Conservation (phyloP, 2,797 vertebrate genomes). For the Sparidentex hasta region DNA sequence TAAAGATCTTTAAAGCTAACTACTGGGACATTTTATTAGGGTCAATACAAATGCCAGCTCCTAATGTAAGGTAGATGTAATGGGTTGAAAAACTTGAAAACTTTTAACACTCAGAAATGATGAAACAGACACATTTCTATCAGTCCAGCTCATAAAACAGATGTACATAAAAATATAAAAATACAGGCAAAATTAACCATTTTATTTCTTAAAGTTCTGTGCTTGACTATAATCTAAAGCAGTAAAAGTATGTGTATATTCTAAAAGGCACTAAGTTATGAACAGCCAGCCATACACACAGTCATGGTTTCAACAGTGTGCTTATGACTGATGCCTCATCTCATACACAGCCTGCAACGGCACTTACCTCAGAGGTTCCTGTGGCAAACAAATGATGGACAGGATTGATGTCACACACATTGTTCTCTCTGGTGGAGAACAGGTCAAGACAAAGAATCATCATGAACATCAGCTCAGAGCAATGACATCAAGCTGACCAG, state of each 20-base stretch:
- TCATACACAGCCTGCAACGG: conserved; percentile 8
- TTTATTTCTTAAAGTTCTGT: neutral
- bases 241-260: neutral
- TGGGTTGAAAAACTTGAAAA: conserved; percentile 19
- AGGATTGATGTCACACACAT: conserved; percentile 95
- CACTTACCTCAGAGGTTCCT: conserved; percentile 92
- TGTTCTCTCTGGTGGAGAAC: conserved; percentile 88
- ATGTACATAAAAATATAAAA: neutral
- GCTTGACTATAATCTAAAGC: neutral
- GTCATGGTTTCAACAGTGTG: neutral
- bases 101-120: conserved; percentile 35
- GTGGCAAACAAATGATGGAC: conserved; percentile 94
- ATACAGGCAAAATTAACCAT: neutral
- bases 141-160: conserved; percentile 18
- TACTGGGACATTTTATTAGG: neutral
- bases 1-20: neutral
- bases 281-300: neutral
- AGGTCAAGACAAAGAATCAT: conserved; percentile 6
- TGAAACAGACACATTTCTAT: conserved; percentile 27
- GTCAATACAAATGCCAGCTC: conserved; percentile 6
- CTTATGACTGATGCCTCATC: conserved; percentile 8
- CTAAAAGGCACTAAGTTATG: neutral
- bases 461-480: conserved; percentile 2
- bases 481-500: neutral
- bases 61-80: conserved; percentile 6